These are phyloP conservation scores for Botia almorhae DNA, from an alignment of 2,797 vertebrate genomes.

Conservation along the genomic window DNA sequence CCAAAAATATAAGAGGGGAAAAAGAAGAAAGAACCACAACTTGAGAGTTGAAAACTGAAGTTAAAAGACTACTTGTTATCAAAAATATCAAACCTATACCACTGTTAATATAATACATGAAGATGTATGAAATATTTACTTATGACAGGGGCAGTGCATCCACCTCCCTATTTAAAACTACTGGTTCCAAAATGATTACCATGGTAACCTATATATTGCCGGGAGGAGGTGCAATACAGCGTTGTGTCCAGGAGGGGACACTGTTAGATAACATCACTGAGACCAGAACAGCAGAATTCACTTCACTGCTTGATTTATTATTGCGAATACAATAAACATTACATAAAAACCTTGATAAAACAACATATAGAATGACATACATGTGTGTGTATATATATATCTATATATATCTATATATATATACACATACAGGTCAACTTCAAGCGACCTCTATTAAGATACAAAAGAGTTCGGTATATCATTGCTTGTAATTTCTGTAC, in stretches of 20 bases:
- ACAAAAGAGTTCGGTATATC: slow-evolving; percentile 28
- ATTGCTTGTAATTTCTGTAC: slow-evolving; percentile 26
- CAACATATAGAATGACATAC: neutral
- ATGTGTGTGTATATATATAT: too few relatives aligned
- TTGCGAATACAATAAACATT: slow-evolving; percentile 16
- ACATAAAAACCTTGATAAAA: slow-evolving; percentile 20
- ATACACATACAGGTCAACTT: neutral
- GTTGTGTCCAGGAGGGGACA: neutral
- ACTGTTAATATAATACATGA: neutral
- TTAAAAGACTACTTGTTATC: too few relatives aligned
- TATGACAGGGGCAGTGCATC: too few relatives aligned
- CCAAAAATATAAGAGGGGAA: too few relatives aligned
- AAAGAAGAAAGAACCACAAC: too few relatives aligned
- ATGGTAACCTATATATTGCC: neutral
- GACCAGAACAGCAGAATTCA: slow-evolving; percentile 1
- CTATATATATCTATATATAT: neutral
- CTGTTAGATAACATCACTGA: neutral
- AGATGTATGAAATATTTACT: neutral
- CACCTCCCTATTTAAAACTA: too few relatives aligned
- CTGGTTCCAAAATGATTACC: neutral
- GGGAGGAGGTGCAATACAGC: neutral
- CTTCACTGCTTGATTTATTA: slow-evolving; percentile 29
- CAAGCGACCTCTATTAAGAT: neutral
- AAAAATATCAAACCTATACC: too few relatives aligned
- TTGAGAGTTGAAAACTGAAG: too few relatives aligned